Percentiles rank a stretch among this genome's conserved stretches.
Conservation (phyloP, 2,888 invertebrate species). For the Sesia apiformis region DNA sequence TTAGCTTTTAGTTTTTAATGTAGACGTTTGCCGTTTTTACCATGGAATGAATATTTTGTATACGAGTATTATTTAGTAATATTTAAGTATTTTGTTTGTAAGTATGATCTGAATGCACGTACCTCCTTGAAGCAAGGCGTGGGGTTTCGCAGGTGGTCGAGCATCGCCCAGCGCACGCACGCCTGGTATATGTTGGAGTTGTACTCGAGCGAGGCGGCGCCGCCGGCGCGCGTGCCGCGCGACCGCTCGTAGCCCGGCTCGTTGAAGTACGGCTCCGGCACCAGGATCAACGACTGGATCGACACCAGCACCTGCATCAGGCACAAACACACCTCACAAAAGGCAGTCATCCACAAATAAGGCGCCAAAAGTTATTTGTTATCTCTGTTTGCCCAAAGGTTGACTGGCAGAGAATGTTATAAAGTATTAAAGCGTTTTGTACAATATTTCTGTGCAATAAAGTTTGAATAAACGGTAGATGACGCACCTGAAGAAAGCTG, state of each 20-base stretch:
- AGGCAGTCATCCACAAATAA: neutral
- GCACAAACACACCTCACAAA: neutral
- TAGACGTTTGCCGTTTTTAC: neutral
- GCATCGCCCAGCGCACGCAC: conserved; percentile 96
- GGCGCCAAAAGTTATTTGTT: neutral
- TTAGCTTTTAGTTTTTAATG: too few relatives aligned
- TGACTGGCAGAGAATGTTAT: too few relatives aligned
- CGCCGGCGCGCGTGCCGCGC: conserved; percentile 90
- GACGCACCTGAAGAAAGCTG: conserved; percentile 84
- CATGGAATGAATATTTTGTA: neutral
- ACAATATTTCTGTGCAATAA: too few relatives aligned
- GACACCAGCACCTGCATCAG: conserved; percentile 85
- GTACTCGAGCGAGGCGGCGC: conserved; percentile 93
- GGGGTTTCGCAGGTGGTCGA: conserved; percentile 92
- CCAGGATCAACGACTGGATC: conserved; percentile 93
- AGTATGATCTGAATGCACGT: neutral
- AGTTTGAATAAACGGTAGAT: too few relatives aligned
- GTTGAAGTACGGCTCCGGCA: conserved; percentile 95
- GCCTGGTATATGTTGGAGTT: conserved; percentile 97
- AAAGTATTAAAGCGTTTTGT: too few relatives aligned
- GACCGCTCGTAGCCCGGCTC: conserved; percentile 95
- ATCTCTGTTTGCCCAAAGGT: too few relatives aligned
- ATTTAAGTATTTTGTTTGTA: neutral
- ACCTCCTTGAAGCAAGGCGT: conserved; percentile 94
- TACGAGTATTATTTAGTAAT: too few relatives aligned